These are phyloP conservation scores for Xylota sylvarum DNA, from an alignment of 2,888 invertebrate genomes.

Conservation along the genomic window DNA sequence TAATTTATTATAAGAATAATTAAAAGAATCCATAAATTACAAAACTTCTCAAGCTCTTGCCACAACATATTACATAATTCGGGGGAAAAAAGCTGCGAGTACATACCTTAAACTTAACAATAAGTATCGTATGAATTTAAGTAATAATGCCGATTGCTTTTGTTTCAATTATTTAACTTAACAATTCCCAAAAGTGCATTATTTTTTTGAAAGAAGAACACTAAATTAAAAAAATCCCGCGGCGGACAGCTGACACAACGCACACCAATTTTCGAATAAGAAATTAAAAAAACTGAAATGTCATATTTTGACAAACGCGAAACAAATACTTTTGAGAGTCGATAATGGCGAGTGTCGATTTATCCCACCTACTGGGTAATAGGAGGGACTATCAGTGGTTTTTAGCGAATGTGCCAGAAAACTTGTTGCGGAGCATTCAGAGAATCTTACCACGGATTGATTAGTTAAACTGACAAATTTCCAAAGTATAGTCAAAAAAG, in stretches of 20 bases:
- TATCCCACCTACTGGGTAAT: neutral
- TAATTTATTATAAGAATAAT: neutral
- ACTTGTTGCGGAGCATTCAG: neutral
- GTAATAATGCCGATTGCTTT: conserved; percentile 45
- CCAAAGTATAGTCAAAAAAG: too few species aligned
- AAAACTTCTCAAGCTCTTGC: neutral
- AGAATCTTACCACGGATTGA: neutral
- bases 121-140: conserved; percentile 29
- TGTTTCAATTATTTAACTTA: conserved; percentile 21
- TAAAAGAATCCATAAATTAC: neutral
- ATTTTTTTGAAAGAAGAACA: conserved; percentile 12
- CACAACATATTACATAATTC: conserved; percentile 64
- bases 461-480: too few species aligned
- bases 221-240: conserved; percentile 8
- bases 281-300: conserved; percentile 47
- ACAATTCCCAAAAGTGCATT: conserved; percentile 47
- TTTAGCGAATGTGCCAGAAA: neutral
- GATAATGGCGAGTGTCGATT: conserved; percentile 11
- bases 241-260: conserved; percentile 4
- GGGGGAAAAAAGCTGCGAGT: neutral
- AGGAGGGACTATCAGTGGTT: neutral
- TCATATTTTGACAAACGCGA: conserved; percentile 15
- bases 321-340: conserved; percentile 26
- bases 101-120: conserved; percentile 53
- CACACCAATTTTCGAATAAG: conserved; percentile 62